Conservation (phyloP, 2,797 vertebrate species). For the Crossoptilon crossoptilon region DNA sequence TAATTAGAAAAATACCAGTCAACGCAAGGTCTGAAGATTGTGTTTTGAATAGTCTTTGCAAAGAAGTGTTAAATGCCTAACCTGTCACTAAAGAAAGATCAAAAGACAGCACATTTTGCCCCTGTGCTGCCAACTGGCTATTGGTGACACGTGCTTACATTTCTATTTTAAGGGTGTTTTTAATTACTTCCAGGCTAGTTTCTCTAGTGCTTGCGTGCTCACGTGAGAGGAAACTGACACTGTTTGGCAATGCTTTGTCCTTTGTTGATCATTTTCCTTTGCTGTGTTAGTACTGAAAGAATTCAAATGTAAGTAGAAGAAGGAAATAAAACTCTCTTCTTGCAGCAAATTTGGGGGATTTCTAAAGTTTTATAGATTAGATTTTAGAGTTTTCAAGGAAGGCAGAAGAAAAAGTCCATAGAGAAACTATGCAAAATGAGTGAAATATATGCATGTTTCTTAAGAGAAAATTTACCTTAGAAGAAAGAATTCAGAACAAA, state of each 20-base stretch:
- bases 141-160: fast-evolving
- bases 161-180: constrained; percentile 48
- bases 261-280: neutral
- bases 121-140: neutral
- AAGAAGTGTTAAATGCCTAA: neutral
- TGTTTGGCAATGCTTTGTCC: neutral
- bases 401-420: neutral
- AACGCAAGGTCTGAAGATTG: neutral
- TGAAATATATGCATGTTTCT: neutral
- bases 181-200: constrained; percentile 56
- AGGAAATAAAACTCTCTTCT: neutral
- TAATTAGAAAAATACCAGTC: neutral
- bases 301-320: neutral
- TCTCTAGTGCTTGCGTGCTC: neutral
- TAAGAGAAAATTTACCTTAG: neutral
- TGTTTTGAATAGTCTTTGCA: neutral
- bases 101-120: neutral
- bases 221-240: constrained; percentile 15
- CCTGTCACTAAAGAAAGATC: neutral
- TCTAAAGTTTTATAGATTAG: neutral
- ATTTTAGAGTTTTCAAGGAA: neutral
- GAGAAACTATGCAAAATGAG: neutral
- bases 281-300: neutral
- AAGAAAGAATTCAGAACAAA: neutral
- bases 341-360: neutral